phyloP scores from a whole-genome alignment of 2,888 invertebrate genomes.

The Netelia fuscicornis region DNA sequence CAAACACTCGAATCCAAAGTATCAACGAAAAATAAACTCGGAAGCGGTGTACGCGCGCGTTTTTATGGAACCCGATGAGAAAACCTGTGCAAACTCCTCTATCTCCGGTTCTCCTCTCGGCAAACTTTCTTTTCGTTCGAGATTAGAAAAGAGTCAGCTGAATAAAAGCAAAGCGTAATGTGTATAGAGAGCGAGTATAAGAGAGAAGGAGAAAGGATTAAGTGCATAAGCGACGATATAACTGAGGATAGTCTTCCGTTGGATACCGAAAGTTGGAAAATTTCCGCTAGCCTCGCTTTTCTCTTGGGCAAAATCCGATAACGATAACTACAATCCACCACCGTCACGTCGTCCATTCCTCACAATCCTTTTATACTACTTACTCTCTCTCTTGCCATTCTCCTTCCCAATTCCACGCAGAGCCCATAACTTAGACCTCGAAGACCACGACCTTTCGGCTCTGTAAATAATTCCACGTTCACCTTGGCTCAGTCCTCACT shows the following conservation, averaged over 20 bases:
- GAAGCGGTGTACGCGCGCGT: constrained; percentile 26
- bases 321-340: constrained; percentile 59
- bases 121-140: constrained; percentile 38
- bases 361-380: constrained; percentile 24
- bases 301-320: constrained; percentile 65
- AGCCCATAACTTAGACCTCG: constrained; percentile 44
- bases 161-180: constrained; percentile 34
- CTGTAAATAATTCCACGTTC: constrained; percentile 68
- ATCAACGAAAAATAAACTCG: constrained; percentile 22
- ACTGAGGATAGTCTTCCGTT: constrained; percentile 19
- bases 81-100: constrained; percentile 47
- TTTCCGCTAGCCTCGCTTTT: constrained; percentile 61
- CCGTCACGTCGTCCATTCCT: constrained; percentile 32
- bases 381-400: constrained; percentile 10
- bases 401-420: constrained; percentile 37
- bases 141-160: constrained; percentile 41
- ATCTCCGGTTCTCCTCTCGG: constrained; percentile 27
- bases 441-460: constrained; percentile 53
- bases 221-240: constrained; percentile 49
- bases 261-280: constrained; percentile 28
- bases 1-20: constrained; percentile 13
- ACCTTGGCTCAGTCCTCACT: constrained; percentile 53
- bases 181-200: constrained; percentile 32
- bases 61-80: constrained; percentile 36
- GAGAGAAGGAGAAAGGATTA: constrained; percentile 56